Conservation (phyloP, 2,888 invertebrate species). For the Cheilosia scutellata region DNA sequence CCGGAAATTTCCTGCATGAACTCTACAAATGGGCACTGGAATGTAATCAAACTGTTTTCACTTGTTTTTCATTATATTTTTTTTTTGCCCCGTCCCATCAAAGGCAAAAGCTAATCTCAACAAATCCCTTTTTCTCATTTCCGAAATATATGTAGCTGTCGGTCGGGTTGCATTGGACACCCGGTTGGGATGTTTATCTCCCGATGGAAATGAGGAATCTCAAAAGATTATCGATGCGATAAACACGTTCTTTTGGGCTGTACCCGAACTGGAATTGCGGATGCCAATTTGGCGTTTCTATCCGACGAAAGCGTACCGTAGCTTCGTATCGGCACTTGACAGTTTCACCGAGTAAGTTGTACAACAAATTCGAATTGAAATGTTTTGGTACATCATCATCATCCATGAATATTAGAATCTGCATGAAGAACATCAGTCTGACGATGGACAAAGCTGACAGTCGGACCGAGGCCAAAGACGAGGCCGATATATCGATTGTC, state of each 20-base stretch:
- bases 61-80: background rate
- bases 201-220: conserved; percentile 87
- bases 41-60: conserved; percentile 87
- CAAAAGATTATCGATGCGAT: conserved; percentile 91
- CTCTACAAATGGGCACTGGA: conserved; percentile 97
- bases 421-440: conserved; percentile 86
- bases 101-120: conserved; percentile 29
- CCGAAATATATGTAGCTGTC: conserved; percentile 86
- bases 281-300: conserved; percentile 91
- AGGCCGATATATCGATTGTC: conserved; percentile 86
- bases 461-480: conserved; percentile 79
- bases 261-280: conserved; percentile 89
- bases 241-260: conserved; percentile 91
- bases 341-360: conserved; percentile 88
- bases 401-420: conserved; percentile 83
- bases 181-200: conserved; percentile 90
- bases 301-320: conserved; percentile 89
- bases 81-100: background rate
- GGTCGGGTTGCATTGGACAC: conserved; percentile 92
- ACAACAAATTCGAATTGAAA: conserved; percentile 29
- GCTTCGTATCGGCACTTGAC: conserved; percentile 89
- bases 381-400: conserved; percentile 24
- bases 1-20: conserved; percentile 93
- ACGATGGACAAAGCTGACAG: conserved; percentile 85
- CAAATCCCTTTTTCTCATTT: conserved; percentile 71